Percentiles rank a stretch among this genome's conserved stretches.
phyloP scores from a whole-genome alignment of 1,140 invertebrate genomes.

The Meloidogyne exigua region DNA sequence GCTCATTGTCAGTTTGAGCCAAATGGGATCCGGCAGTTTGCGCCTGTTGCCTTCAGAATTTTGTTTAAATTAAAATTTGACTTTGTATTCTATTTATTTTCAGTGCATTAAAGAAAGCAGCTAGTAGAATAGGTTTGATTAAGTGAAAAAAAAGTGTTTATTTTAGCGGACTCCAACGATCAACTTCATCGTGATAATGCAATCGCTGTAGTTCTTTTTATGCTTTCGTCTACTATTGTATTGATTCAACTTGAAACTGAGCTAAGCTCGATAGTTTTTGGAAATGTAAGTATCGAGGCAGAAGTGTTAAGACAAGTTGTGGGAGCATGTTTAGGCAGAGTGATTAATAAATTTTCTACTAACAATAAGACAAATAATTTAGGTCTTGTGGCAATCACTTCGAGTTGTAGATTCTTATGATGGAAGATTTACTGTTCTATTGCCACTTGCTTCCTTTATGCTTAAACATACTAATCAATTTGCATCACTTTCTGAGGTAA shows the following conservation, averaged over 20 bases:
- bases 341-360: too few relatives aligned
- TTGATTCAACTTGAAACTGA: slow-evolving; percentile 56
- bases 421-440: slow-evolving; percentile 39
- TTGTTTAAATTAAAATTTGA: slow-evolving; percentile 9
- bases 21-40: slow-evolving; percentile 17
- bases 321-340: slow-evolving; percentile 40
- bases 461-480: slow-evolving; percentile 43
- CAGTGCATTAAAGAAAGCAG: slow-evolving; percentile 53
- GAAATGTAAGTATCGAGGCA: slow-evolving; percentile 42
- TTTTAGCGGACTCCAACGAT: slow-evolving; percentile 13
- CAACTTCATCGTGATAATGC: slow-evolving; percentile 31
- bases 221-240: slow-evolving; percentile 39
- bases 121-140: slow-evolving; percentile 14
- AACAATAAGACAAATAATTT: too few relatives aligned
- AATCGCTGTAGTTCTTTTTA: slow-evolving; percentile 32
- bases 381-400: slow-evolving; percentile 32
- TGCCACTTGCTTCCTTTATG: slow-evolving; percentile 41
- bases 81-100: slow-evolving; percentile 17
- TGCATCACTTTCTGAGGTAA: slow-evolving; percentile 40
- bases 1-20: not conserved
- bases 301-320: slow-evolving; percentile 55
- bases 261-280: slow-evolving; percentile 40
- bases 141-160: not conserved
- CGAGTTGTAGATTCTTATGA: slow-evolving; percentile 45
- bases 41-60: slow-evolving; percentile 11